A percentile compares a stretch with the other conserved stretches of the same genome.
These are phyloP conservation scores for Cyclina sinensis DNA, from an alignment of 1,140 invertebrate species.

Conservation along the genomic window DNA sequence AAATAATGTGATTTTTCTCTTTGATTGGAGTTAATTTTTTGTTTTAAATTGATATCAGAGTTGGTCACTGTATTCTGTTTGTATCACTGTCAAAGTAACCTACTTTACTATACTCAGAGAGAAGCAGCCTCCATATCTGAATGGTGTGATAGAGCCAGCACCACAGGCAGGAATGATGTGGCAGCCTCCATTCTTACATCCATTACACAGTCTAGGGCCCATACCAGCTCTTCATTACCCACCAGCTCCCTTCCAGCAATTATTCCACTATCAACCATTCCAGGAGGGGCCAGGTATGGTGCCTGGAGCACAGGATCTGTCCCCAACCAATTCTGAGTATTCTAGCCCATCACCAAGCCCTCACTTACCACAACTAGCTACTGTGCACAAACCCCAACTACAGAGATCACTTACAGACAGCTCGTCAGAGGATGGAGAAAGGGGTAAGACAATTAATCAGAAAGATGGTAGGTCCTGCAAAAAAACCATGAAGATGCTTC, in stretches of 20 bases:
- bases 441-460: slow-evolving; percentile 23
- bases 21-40: background rate
- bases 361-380: background rate
- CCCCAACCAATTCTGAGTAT: slow-evolving; percentile 59
- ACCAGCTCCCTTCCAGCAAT: background rate
- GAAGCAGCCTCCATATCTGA: background rate
- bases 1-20: background rate
- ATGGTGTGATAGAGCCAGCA: slow-evolving; percentile 30
- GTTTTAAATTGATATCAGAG: too few relatives aligned
- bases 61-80: background rate
- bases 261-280: slow-evolving; percentile 22
- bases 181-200: background rate
- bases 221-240: background rate
- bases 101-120: slow-evolving; percentile 31
- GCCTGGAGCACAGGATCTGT: background rate
- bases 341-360: slow-evolving; percentile 56
- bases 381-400: background rate
- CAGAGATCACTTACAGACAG: background rate
- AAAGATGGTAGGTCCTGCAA: too few relatives aligned
- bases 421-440: slow-evolving; percentile 51
- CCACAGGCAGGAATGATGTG: background rate
- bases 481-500: too few relatives aligned
- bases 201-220: background rate
- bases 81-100: too few relatives aligned
- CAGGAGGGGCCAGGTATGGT: background rate